These are phyloP conservation scores for Heliconius eleuchia DNA, from an alignment of 1,140 invertebrate genomes.

Conservation along the genomic window DNA sequence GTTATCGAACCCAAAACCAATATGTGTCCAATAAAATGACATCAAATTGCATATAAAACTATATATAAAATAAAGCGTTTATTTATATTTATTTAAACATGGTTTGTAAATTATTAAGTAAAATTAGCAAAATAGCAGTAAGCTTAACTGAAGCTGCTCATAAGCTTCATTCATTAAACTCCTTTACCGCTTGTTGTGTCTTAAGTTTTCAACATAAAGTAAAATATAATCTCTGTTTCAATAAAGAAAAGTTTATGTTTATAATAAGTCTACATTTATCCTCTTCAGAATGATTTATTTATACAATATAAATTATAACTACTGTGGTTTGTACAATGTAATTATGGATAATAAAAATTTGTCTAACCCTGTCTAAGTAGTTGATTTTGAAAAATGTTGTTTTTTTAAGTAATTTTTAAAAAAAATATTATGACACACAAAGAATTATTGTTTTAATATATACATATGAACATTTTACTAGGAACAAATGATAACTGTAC, in stretches of 20 bases:
- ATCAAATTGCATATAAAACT: too few relatives aligned
- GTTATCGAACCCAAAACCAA: neutral
- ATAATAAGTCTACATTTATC: neutral
- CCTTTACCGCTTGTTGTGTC: constrained; percentile 10
- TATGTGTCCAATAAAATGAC: neutral
- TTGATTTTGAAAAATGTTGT: too few relatives aligned
- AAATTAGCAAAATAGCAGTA: constrained; percentile 5
- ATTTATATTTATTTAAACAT: too few relatives aligned
- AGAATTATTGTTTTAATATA: too few relatives aligned
- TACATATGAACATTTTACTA: neutral
- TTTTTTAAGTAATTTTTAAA: too few relatives aligned
- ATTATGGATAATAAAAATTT: too few relatives aligned
- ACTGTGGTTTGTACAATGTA: too few relatives aligned
- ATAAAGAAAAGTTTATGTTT: constrained; percentile 5
- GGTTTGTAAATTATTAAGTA: neutral
- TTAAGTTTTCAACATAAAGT: constrained; percentile 6
- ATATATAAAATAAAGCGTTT: too few relatives aligned
- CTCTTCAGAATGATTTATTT: neutral
- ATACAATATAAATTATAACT: neutral
- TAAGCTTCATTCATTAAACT: constrained; percentile 9
- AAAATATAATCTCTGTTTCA: constrained; percentile 5
- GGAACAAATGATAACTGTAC: neutral
- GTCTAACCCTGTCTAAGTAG: too few relatives aligned
- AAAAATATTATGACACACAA: too few relatives aligned
- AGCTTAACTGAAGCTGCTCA: constrained; percentile 13